Evolutionary conservation across 2,113 vertebrate species (phyloP).

Genomic region (Cynocephalus volans): DNA sequence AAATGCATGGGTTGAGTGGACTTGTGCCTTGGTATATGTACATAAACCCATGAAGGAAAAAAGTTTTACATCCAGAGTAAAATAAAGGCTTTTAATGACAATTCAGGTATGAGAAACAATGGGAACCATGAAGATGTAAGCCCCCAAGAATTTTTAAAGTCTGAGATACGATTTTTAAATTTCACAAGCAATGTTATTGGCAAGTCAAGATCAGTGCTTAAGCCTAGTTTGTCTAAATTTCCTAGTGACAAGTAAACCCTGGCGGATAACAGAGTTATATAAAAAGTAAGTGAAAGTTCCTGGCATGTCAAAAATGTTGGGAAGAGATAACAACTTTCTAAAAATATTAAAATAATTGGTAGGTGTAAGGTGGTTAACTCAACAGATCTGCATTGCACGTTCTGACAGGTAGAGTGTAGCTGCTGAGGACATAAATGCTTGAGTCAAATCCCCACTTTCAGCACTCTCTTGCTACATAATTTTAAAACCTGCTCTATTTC

Average conservation of each 20-base stretch:
- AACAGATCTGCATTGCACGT: background rate
- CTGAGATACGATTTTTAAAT: constrained; percentile 46
- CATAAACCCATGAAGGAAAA: background rate
- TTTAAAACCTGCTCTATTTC: background rate
- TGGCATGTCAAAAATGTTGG: constrained; percentile 14
- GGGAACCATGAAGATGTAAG: background rate
- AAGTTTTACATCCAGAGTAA: background rate
- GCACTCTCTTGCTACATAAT: background rate
- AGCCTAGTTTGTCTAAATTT: background rate
- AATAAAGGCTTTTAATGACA: constrained; percentile 12
- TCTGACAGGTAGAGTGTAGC: background rate
- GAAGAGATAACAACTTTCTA: background rate
- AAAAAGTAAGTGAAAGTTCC: background rate
- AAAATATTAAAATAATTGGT: constrained; percentile 26
- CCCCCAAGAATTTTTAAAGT: background rate
- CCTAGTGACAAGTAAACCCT: constrained; percentile 9
- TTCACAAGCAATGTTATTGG: background rate
- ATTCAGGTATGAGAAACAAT: background rate
- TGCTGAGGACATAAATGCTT: background rate
- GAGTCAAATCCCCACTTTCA: background rate
- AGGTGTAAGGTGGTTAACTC: background rate
- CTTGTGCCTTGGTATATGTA: background rate
- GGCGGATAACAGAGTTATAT: background rate
- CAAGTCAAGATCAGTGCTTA: background rate
- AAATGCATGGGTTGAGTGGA: background rate